Evolutionary conservation across 2,888 invertebrate genomes (phyloP).

Genomic region (Eupithecia dodoneata): DNA sequence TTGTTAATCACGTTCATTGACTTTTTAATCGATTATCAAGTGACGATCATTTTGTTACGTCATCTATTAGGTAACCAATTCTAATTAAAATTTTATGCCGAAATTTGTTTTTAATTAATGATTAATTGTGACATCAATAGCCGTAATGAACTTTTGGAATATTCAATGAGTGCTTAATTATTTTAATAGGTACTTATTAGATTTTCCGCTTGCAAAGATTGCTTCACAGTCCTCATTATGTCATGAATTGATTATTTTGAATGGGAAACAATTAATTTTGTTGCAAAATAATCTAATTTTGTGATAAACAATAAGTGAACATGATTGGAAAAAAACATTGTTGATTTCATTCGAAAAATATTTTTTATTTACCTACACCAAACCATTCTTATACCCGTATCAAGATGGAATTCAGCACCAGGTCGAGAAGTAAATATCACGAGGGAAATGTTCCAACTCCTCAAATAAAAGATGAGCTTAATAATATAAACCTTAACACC

Average conservation of each 20-base stretch:
- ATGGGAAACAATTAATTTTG: background rate
- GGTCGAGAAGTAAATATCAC: conserved; percentile 26
- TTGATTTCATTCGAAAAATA: background rate
- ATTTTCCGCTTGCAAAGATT: conserved; percentile 29
- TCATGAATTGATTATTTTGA: conserved; percentile 5
- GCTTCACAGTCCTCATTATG: conserved; percentile 21
- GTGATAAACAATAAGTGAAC: background rate
- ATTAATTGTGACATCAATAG: conserved; percentile 45
- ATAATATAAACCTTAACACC: conserved; percentile 13
- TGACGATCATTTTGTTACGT: conserved; percentile 37
- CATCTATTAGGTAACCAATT: conserved; percentile 42
- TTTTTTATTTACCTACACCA: background rate
- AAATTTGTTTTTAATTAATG: conserved; percentile 39
- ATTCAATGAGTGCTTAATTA: conserved; percentile 28
- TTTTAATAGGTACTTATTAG: conserved; percentile 26
- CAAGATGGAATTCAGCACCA: conserved; percentile 29
- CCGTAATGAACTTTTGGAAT: conserved; percentile 28
- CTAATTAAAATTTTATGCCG: conserved; percentile 40
- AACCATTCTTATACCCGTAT: conserved; percentile 9
- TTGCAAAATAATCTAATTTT: background rate
- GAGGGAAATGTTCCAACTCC: conserved; percentile 14
- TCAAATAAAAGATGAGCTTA: background rate
- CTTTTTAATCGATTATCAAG: conserved; percentile 27
- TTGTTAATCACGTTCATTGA: conserved; percentile 16
- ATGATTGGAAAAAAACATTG: background rate